These are phyloP conservation scores for Morpho achilles DNA, from an alignment of 2,888 invertebrate species.

Conservation along the genomic window DNA sequence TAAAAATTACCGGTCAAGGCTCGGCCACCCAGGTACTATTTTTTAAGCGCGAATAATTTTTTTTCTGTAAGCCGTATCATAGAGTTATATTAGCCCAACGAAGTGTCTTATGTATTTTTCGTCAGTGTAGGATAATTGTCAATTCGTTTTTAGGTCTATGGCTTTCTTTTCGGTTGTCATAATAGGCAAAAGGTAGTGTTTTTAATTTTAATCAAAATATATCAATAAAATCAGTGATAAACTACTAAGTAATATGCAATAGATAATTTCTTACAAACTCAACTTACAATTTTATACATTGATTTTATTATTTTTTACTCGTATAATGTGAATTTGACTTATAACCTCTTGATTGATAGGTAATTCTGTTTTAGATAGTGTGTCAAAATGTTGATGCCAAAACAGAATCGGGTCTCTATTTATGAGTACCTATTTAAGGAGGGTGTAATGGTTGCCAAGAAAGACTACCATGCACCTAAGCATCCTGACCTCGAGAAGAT, in stretches of 20 bases:
- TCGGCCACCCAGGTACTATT: no score
- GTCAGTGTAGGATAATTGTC: no score
- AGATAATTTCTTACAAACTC: no score
- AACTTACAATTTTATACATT: no score
- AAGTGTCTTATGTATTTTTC: no score
- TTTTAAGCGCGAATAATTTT: no score
- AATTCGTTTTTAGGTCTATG: neutral
- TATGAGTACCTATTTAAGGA: conserved; percentile 99
- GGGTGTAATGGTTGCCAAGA: conserved; percentile 99
- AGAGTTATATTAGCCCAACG: no score
- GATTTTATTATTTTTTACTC: no score
- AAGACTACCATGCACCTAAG: conserved; percentile 98
- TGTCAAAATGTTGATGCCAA: conserved; percentile 99
- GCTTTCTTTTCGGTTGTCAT: conserved; percentile 42
- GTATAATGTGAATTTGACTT: neutral
- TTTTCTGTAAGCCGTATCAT: no score
- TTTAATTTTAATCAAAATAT: conserved; percentile 28
- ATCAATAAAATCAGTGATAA: conserved; percentile 34
- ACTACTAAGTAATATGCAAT: conserved; percentile 12
- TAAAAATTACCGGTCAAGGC: no score
- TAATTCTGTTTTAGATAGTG: conserved; percentile 60
- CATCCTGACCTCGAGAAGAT: conserved; percentile 97
- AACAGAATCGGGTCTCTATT: conserved; percentile 96
- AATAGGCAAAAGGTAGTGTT: conserved; percentile 46
- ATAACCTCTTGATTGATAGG: conserved; percentile 45